phyloP scores from a whole-genome alignment of 2,888 invertebrate species.

The Tolmerus cingulatus region DNA sequence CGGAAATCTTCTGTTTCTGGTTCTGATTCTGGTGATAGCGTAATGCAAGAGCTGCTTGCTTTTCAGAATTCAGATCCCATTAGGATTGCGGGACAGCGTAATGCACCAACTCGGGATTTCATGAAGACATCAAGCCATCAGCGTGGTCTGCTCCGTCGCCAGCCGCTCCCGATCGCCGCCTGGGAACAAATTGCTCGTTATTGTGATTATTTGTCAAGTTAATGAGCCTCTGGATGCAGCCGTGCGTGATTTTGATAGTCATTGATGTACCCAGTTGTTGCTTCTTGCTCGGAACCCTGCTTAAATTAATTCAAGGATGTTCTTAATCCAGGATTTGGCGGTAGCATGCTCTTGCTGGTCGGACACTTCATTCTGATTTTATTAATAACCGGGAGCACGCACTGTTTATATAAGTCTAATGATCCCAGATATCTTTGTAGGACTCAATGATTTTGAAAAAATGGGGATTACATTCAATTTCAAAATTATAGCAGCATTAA shows the following conservation, averaged over 20 bases:
- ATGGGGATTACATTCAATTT: neutral
- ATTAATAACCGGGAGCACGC: neutral
- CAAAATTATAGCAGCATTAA: too few species aligned
- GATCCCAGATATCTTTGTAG: neutral
- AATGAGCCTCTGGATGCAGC: constrained; percentile 24
- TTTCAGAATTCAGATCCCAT: constrained; percentile 18
- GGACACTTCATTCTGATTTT: neutral
- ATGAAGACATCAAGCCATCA: constrained; percentile 43
- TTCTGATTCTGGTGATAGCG: constrained; percentile 27
- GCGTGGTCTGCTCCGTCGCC: constrained; percentile 3
- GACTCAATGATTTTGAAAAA: neutral
- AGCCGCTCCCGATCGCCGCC: neutral
- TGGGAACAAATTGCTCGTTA: constrained; percentile 32
- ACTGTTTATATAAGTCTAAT: neutral
- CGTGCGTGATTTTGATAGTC: constrained; percentile 13
- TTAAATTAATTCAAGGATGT: constrained; percentile 20
- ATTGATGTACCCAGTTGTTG: constrained; percentile 21
- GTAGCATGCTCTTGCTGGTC: neutral
- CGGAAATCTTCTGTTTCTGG: constrained; percentile 14
- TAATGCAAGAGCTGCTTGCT: constrained; percentile 27
- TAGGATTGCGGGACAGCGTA: constrained; percentile 11
- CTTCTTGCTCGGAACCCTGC: neutral
- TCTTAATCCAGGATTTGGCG: neutral
- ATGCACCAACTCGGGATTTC: constrained; percentile 16
- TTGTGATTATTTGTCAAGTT: constrained; percentile 41